Base-by-base conservation (phyloP, 2,888 invertebrate species). In the Plutella xylostella region DNA sequence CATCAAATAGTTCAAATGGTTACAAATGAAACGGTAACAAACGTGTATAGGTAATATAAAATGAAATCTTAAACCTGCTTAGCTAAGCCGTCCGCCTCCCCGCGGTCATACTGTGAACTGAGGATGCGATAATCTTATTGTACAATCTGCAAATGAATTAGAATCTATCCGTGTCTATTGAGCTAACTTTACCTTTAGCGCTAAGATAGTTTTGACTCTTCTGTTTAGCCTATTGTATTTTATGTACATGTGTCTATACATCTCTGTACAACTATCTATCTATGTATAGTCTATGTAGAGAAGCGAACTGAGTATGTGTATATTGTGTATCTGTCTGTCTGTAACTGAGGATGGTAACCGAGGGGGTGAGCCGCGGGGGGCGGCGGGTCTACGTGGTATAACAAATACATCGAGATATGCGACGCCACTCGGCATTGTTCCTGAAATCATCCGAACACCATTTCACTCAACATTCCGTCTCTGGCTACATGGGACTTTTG, bases 11-110 rank as follows among this genome's bases (percentile, higher is more conserved):
- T 79, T 80, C 60, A 79, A 78, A 78, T 75, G 75, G 76, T 79
- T 80, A 82, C 72, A 82, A 83, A 83, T 72, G 50, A 83, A 83
- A 80, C 80, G 70, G 71, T 80, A 83, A 83, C 83, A 82, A 76
- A 79, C 67, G 70, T 80, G 74, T 82, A n/a, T n/a, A n/a, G n/a
- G n/a, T n/a, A 79, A 72, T 78, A 72, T 65, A 61, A 83, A 83
- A 79, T 71, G 63, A 80, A 80, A 73, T 78, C 80, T 83, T 83
- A 83, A 68, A 73, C 72, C 75, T 72, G 80, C 82, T 82, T 82
- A 80, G 70, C 79, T 83, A 82, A 56, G 65, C 79, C 74, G 73
- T 59, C 79, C 77, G 76, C 70, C 57, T 56, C 68, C 66, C 62
- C 52, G 75, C 68, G 72, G 71, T 40, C 55, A 33, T 61, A 82